Evolutionary conservation across 2,888 invertebrate genomes (phyloP).

Genomic region (Abrostola triplasia): DNA sequence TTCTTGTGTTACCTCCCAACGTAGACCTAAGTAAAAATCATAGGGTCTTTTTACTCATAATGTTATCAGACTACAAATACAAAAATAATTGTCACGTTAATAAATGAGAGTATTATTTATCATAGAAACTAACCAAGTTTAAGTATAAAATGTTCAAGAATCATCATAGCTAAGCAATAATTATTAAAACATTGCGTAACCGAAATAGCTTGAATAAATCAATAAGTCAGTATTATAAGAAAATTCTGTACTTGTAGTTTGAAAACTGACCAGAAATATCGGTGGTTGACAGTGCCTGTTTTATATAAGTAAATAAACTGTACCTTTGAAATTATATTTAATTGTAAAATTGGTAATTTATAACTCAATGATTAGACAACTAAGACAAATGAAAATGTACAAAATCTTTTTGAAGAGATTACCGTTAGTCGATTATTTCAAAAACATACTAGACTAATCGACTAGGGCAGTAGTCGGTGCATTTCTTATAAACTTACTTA

Average conservation of each 20-base stretch:
- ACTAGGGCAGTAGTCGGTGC: constrained; percentile 19
- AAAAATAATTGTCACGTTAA: not conserved
- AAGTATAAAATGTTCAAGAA: not conserved
- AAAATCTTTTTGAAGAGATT: constrained; percentile 28
- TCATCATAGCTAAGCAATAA: constrained; percentile 32
- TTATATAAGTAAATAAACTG: constrained; percentile 42
- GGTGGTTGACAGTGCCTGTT: constrained; percentile 64
- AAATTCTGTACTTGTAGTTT: constrained; percentile 34
- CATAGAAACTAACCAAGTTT: constrained; percentile 8
- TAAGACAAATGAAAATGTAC: constrained; percentile 34
- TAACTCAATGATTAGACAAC: constrained; percentile 20
- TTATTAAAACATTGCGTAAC: constrained; percentile 9
- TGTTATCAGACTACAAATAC: constrained; percentile 13
- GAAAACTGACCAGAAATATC: constrained; percentile 40
- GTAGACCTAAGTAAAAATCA: constrained; percentile 1
- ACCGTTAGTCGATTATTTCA: constrained; percentile 10
- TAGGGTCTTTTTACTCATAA: not conserved
- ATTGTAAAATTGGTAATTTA: constrained; percentile 24
- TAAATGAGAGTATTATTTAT: constrained; percentile 2
- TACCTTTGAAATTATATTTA: constrained; percentile 24
- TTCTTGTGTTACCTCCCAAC: not conserved
- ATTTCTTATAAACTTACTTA: constrained; percentile 29
- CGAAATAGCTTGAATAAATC: constrained; percentile 10
- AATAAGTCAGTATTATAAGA: constrained; percentile 16
- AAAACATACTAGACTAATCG: constrained; percentile 7